Base-by-base conservation (phyloP, 2,797 vertebrate genomes). In the Mormyrops boulengeri region DNA sequence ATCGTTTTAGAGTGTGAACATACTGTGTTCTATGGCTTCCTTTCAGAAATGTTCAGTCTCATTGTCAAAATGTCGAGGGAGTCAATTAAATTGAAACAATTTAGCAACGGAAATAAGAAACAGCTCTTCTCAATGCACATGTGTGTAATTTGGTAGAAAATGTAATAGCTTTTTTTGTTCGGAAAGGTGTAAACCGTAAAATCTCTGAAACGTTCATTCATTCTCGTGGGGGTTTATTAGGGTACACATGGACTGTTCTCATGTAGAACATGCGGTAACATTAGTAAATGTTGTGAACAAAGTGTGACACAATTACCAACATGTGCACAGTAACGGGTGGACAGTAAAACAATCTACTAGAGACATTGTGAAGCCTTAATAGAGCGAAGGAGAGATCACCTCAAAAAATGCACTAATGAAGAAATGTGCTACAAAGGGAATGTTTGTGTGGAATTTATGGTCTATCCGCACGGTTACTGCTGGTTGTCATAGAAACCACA, bases 201-300 rank as follows among this genome's bases (percentile, higher is more conserved):
- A 62, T 89, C 91, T 89, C 90, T 86, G 11, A 9, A 38, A 60
- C 38, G 1, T 57, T 80, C 2, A 90, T 92, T 91, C 92, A 92
- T 14, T 91, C 90, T 91, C 92, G 7, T 91, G 93, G 90, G 91
- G 91, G 91, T 2, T 82, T 82, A 44, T 82, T 55, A 88, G 88
- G 90, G 91, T 90, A 92, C 91, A 91, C 88, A 88, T 57, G 84
- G 89, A 87, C 89, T 93, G 93, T 91, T 94, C 92, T 88, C 77
- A 93, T 91, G 87, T 85, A 88, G 88, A 92, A 91, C 91, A 92
- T 90, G 60, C 89, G 80, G 1, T 57, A 89, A 4, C n/a, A 52
- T 94, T 92, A 91, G 62, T 55, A 41, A 55, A 34, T n/a, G 50
- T 47, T 30, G 22, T 38, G 34, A 55, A 26, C 4, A 26, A 47